phyloP scores from a whole-genome alignment of 2,888 invertebrate species.

The Eugnorisma glareosa region DNA sequence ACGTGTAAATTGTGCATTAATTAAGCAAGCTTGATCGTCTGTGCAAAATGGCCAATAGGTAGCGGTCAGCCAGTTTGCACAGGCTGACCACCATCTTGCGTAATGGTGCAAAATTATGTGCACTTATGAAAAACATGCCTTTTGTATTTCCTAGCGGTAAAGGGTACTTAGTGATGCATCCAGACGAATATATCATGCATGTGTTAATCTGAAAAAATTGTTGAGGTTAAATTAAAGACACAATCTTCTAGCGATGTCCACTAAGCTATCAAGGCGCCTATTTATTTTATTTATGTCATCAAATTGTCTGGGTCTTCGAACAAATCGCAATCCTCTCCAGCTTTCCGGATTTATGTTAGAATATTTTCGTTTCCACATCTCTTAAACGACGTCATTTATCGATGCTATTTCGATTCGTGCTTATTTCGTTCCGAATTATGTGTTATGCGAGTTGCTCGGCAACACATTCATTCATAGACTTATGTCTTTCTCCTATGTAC shows the following conservation, averaged over 20 bases:
- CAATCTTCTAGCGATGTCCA: conserved; percentile 10
- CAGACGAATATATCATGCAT: neutral
- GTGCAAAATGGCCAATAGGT: neutral
- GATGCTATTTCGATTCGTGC: conserved; percentile 48
- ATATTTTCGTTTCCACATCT: conserved; percentile 26
- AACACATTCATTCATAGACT: conserved; percentile 4
- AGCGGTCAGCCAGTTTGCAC: neutral
- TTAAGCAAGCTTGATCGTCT: neutral
- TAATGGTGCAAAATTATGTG: neutral
- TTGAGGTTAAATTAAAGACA: conserved; percentile 18
- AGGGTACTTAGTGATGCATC: neutral
- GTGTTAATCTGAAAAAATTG: neutral
- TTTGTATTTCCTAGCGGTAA: neutral
- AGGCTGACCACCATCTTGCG: neutral
- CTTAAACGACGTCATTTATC: conserved; percentile 31
- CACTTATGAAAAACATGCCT: neutral
- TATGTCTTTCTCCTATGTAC: conserved; percentile 6
- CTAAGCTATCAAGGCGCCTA: conserved; percentile 10
- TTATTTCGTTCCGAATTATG: too few relatives aligned
- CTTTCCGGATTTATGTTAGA: conserved; percentile 47
- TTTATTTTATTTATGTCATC: conserved; percentile 37
- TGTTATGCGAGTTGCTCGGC: conserved; percentile 10
- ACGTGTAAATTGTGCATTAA: neutral
- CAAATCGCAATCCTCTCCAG: conserved; percentile 35
- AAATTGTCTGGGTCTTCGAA: conserved; percentile 20